phyloP scores from a whole-genome alignment of 37 sponge, comb jelly and placozoan species.

The Lycopodina hypogea region DNA sequence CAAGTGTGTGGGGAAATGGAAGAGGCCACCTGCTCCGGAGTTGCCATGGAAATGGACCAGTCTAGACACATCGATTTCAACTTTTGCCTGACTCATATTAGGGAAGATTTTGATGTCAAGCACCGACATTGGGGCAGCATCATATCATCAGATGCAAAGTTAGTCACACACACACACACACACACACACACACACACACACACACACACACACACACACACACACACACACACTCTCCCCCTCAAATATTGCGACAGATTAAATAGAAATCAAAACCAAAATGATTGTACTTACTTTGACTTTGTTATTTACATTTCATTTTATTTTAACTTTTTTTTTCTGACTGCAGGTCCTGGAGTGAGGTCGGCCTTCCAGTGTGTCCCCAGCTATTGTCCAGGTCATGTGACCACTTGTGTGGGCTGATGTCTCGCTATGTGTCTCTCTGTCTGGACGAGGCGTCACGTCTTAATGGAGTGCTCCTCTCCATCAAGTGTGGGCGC shows the following conservation, averaged over 20 bases:
- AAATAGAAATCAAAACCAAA: no score
- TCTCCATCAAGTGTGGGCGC: constrained; percentile 37
- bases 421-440: constrained; percentile 22
- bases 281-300: no score
- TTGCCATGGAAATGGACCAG: neutral
- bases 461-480: constrained; percentile 27
- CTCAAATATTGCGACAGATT: no score
- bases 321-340: no score
- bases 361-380: constrained; percentile 32
- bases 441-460: constrained; percentile 14
- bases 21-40: neutral
- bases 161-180: neutral
- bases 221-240: no score
- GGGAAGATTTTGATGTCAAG: constrained; percentile 31
- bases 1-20: constrained; percentile 43
- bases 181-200: no score
- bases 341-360: constrained; percentile 29
- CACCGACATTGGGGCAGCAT: constrained; percentile 40
- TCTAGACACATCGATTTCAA: neutral
- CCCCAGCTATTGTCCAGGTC: constrained; percentile 8
- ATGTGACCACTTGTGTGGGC: constrained; percentile 17
- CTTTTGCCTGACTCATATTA: constrained; percentile 6
- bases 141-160: constrained; percentile 26
- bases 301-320: no score
- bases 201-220: no score